These are phyloP conservation scores for Teinopalpus imperialis DNA, from an alignment of 2,888 invertebrate genomes.

Conservation along the genomic window DNA sequence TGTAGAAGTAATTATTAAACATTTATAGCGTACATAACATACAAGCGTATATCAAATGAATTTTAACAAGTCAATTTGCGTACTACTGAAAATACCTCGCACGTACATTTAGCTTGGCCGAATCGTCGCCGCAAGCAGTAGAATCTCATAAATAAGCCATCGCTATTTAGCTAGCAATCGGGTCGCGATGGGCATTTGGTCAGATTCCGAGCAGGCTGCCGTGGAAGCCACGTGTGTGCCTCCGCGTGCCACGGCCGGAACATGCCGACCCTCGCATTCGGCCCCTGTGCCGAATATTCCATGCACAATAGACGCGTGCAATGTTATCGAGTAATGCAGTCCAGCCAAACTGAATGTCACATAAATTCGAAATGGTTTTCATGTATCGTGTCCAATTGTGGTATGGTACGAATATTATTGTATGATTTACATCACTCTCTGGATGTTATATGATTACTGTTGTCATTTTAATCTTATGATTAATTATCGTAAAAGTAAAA, in stretches of 20 bases:
- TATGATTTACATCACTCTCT: no score
- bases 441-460: no score
- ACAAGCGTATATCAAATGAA: no score
- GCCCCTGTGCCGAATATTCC: conserved; percentile 75
- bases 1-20: no score
- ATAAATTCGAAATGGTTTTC: conserved; percentile 31
- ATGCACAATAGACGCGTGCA: conserved; percentile 64
- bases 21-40: no score
- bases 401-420: no score
- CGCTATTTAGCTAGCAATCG: conserved; percentile 75
- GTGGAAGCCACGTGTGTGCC: conserved; percentile 76
- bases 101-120: conserved; percentile 41
- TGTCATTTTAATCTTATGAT: no score
- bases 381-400: conserved; percentile 24
- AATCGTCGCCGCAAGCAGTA: conserved; percentile 48
- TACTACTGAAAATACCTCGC: conserved; percentile 41
- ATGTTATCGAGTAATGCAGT: conserved; percentile 59
- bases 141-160: conserved; percentile 68
- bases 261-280: conserved; percentile 72
- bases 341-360: conserved; percentile 48
- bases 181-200: conserved; percentile 77
- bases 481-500: no score
- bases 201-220: conserved; percentile 74
- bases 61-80: conserved; percentile 22
- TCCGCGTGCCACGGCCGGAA: conserved; percentile 67